These are phyloP conservation scores for Bradypodion ventrale DNA, from an alignment of 2,797 vertebrate genomes.

Conservation along the genomic window DNA sequence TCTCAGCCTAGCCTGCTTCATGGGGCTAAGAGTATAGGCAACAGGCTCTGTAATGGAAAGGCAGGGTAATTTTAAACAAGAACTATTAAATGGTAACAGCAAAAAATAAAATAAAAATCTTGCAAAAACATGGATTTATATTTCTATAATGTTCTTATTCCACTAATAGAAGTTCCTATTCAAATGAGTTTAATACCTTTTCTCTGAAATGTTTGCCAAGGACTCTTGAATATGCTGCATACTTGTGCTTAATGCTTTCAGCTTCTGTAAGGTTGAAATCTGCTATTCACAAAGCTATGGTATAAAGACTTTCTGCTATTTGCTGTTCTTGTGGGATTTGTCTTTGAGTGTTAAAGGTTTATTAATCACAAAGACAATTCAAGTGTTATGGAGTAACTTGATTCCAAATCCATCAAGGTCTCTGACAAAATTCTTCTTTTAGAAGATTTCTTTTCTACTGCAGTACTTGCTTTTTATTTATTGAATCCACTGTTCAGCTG, in stretches of 20 bases:
- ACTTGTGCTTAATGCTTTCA: neutral
- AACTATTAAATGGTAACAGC: neutral
- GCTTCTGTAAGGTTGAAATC: neutral
- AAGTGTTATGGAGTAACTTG: neutral
- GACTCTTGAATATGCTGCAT: neutral
- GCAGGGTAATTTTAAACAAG: too few species aligned
- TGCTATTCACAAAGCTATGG: neutral
- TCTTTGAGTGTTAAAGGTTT: neutral
- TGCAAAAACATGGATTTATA: too few species aligned
- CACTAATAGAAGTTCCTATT: neutral
- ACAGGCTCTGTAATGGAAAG: too few species aligned
- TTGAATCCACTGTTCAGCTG: too few species aligned
- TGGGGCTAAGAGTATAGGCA: too few species aligned
- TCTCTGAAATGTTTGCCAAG: neutral
- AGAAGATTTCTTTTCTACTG: neutral
- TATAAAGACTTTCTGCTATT: neutral
- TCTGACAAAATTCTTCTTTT: neutral
- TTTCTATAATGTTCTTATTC: neutral
- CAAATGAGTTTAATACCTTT: neutral
- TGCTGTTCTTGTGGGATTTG: neutral
- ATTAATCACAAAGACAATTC: neutral
- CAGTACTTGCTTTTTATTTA: too few species aligned
- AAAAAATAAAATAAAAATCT: too few species aligned
- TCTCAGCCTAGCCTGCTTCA: too few species aligned
- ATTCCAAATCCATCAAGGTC: neutral